Evolutionary conservation across 2,113 vertebrate species (phyloP).

Genomic region (Poecile atricapillus): DNA sequence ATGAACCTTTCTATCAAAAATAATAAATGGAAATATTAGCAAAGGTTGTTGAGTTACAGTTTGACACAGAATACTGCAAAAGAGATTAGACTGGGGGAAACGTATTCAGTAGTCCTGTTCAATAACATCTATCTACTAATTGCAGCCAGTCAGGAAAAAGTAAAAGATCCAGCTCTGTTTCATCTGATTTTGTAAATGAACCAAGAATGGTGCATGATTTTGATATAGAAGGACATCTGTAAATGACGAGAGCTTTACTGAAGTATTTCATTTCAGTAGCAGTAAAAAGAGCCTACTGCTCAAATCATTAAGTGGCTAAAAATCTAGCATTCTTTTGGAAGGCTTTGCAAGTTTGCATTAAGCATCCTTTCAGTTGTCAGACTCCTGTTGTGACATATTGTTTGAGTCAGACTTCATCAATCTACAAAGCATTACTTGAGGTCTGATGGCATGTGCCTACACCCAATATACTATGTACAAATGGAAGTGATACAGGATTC

Average conservation of each 20-base stretch:
- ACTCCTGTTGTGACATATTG: conserved; percentile 55
- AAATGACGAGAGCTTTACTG: conserved; percentile 32
- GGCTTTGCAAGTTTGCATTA: conserved; percentile 62
- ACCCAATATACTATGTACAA: not conserved
- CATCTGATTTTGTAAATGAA: not conserved
- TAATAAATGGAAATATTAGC: conserved; percentile 30
- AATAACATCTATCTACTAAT: not conserved
- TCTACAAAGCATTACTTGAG: conserved; percentile 62
- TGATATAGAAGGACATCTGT: conserved; percentile 31
- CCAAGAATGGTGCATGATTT: not conserved
- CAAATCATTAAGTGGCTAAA: conserved; percentile 65
- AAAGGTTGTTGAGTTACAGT: conserved; percentile 1
- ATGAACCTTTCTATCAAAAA: conserved; percentile 59
- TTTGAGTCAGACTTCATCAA: conserved; percentile 65
- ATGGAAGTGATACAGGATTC: not conserved
- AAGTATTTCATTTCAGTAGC: conserved; percentile 63
- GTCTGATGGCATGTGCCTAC: not conserved
- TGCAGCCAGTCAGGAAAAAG: not conserved
- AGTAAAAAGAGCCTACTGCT: conserved; percentile 43
- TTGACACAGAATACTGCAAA: conserved; percentile 1
- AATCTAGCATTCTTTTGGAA: conserved; percentile 58
- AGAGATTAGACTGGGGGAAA: not conserved
- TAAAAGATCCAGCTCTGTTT: not conserved
- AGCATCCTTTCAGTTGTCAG: conserved; percentile 65
- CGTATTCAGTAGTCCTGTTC: not conserved